Evolutionary conservation across 2,888 invertebrate species (phyloP), one percentile per base, ranked within the genome.

Genomic region (Podotricha telesiphe): DNA sequence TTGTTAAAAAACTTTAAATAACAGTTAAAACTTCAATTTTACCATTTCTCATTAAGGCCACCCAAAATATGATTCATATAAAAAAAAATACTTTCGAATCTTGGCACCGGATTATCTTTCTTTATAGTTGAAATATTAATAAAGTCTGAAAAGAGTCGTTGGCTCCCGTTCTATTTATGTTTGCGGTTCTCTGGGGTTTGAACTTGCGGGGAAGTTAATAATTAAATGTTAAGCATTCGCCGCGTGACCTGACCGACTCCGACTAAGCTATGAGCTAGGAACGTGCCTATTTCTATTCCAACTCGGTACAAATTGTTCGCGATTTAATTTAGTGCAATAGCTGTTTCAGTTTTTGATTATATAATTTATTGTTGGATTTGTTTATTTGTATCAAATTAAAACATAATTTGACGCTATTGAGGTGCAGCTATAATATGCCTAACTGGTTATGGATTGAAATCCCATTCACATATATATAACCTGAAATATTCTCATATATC

Each of bases 181-280:
- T 75, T 68, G 76, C 76, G 68, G 73, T 28, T 76, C 78, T 76
- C 77, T 71, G 71, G 75, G 75, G 75, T 69, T 72, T 71, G 65
- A 63, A 74, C 70, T 77, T 75, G 76, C 74, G 73, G 75, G 68
- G 68, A 76, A 78, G 72, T 78, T 77, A 76, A 76, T 79, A 75
- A 77, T 79, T 78, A 77, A 79, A 76, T 76, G 77, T 75, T 74
- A 71, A 73, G 75, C 73, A 75, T 75, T 76, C 75, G 74, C 75
- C 73, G 69, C 70, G 74, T 72, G 75, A 72, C 74, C 73, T 68
- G 72, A 74, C 73, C 73, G 68, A 69, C 64, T 58, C 20, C 3
- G 40, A 20, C 42, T 68, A 66, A 62, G 58, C 65, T 68, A 68
- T 56, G 56, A 68, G 73, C 65, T 62, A 53, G 48, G 58, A 53